phyloP scores from a whole-genome alignment of 1,140 invertebrate genomes.

The Caenorhabditis brenneri region DNA sequence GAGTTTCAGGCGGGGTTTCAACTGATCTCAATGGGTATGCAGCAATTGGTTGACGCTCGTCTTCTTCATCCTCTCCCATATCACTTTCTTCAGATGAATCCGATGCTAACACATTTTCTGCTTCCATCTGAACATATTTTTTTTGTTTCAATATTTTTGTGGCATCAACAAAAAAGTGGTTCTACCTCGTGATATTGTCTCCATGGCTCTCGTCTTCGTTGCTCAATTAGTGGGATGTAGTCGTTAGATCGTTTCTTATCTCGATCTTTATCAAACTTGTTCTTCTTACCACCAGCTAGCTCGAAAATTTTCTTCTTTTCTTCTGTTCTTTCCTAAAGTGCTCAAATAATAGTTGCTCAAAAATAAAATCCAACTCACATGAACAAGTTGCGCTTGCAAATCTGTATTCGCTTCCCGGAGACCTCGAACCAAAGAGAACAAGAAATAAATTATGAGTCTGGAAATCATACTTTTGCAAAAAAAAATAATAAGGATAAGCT shows the following conservation, averaged over 20 bases:
- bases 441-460: slow-evolving; percentile 88
- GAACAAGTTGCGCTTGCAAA: slow-evolving; percentile 78
- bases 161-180: neutral
- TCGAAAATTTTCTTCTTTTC: slow-evolving; percentile 90
- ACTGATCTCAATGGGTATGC: neutral
- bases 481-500: slow-evolving; percentile 47
- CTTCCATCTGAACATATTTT: slow-evolving; percentile 39
- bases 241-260: slow-evolving; percentile 40
- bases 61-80: slow-evolving; percentile 6
- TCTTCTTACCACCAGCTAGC: slow-evolving; percentile 76
- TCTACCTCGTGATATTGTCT: slow-evolving; percentile 46
- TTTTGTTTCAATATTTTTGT: neutral
- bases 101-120: neutral
- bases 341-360: slow-evolving; percentile 73
- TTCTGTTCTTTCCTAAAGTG: slow-evolving; percentile 84
- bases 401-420: slow-evolving; percentile 90
- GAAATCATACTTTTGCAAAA: slow-evolving; percentile 42
- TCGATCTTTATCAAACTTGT: slow-evolving; percentile 42
- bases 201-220: slow-evolving; percentile 47
- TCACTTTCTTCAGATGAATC: slow-evolving; percentile 44
- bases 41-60: neutral
- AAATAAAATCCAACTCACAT: slow-evolving; percentile 63
- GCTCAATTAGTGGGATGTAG: slow-evolving; percentile 47
- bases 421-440: slow-evolving; percentile 86
- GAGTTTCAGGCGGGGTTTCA: slow-evolving; percentile 19